phyloP scores from a whole-genome alignment of 2,888 invertebrate species.

The Sinodicranocentrus sp. region DNA sequence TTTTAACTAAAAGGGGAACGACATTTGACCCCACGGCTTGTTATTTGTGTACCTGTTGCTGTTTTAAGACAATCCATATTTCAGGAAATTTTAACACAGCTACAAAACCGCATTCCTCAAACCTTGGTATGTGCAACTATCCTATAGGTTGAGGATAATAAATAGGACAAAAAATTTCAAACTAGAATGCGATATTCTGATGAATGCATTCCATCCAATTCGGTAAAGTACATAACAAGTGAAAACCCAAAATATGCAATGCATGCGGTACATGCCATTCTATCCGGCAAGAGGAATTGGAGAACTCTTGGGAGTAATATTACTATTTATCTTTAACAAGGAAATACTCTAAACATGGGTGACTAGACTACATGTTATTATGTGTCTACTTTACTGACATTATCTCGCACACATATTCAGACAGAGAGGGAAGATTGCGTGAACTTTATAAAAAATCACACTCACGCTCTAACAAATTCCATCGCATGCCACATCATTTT shows the following conservation, averaged over 20 bases:
- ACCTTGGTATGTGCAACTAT: background rate
- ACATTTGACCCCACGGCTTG: too few species aligned
- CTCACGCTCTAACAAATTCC: constrained; percentile 75
- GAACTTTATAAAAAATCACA: constrained; percentile 72
- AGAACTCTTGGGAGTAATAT: constrained; percentile 1
- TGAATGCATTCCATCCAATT: background rate
- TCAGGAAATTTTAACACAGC: background rate
- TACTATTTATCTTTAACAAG: constrained; percentile 1
- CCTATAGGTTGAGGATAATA: background rate
- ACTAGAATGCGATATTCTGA: background rate
- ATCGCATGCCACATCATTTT: constrained; percentile 70
- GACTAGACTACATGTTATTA: constrained; percentile 35
- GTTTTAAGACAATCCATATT: too few species aligned
- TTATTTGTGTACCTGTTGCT: too few species aligned
- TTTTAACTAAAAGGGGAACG: too few species aligned
- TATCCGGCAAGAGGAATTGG: background rate
- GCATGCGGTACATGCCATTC: too few species aligned
- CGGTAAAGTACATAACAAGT: background rate
- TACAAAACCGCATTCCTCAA: background rate
- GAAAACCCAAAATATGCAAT: too few species aligned
- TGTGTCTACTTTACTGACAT: constrained; percentile 33
- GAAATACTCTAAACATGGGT: constrained; percentile 13
- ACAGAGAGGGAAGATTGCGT: constrained; percentile 70
- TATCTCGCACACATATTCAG: background rate
- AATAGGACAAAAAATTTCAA: background rate